phyloP scores from a whole-genome alignment of 2,113 vertebrate species.

The Pluvianellus socialis region DNA sequence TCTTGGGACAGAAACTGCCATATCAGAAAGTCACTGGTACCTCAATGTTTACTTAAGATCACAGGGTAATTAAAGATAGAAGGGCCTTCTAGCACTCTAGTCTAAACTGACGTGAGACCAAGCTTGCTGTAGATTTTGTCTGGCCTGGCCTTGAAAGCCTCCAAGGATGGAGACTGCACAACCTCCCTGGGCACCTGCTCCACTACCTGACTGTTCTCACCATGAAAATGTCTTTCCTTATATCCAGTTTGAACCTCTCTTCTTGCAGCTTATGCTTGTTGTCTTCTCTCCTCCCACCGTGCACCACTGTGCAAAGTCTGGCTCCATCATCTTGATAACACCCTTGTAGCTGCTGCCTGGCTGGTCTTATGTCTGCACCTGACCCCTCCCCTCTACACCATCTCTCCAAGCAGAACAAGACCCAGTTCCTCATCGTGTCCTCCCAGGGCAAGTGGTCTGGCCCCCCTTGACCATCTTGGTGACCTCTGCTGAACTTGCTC shows the following conservation, averaged over 20 bases:
- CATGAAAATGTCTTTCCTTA: accelerated
- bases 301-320: not conserved
- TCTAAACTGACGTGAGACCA: not conserved
- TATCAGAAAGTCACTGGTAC: not conserved
- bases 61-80: not conserved
- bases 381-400: no score
- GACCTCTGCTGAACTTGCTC: not conserved
- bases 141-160: not conserved
- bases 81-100: not conserved
- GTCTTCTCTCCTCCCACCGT: not conserved
- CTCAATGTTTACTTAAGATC: not conserved
- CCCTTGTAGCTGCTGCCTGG: not conserved
- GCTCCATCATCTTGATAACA: not conserved
- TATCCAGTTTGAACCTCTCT: not conserved
- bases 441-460: not conserved
- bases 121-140: not conserved
- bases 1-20: not conserved
- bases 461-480: not conserved
- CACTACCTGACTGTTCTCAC: not conserved
- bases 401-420: not conserved
- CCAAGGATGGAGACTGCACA: not conserved
- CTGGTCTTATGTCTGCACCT: not conserved
- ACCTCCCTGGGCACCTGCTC: not conserved
- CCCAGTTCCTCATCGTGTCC: not conserved
- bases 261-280: not conserved